Evolutionary conservation across 2,888 invertebrate genomes (phyloP).

Genomic region (Tanytarsus gracilentus): DNA sequence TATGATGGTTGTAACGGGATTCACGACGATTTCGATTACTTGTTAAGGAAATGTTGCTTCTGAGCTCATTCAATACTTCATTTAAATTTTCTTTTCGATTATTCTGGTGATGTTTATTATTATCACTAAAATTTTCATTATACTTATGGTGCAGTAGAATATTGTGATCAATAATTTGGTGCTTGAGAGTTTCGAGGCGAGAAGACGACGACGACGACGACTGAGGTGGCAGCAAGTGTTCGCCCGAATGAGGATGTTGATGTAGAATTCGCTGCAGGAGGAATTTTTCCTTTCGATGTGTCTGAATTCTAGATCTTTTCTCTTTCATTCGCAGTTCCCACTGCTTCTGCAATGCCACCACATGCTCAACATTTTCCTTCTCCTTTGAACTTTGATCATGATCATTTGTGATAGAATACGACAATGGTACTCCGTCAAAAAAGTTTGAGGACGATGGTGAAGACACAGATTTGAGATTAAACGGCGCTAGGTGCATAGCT

Average conservation of each 20-base stretch:
- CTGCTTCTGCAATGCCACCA: constrained; percentile 22
- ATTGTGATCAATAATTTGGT: background rate
- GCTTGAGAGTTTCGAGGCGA: background rate
- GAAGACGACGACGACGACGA: no score
- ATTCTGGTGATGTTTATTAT: no score
- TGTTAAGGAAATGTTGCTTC: constrained; percentile 18
- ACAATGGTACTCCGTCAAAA: constrained; percentile 29
- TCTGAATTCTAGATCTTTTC: constrained; percentile 27
- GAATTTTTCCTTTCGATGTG: constrained; percentile 27
- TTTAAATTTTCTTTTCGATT: constrained; percentile 16
- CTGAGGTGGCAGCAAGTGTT: no score
- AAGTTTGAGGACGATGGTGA: background rate
- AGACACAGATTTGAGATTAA: constrained; percentile 20
- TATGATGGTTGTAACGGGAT: constrained; percentile 9
- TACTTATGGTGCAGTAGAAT: background rate
- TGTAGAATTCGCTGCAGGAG: constrained; percentile 7
- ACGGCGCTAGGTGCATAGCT: constrained; percentile 34
- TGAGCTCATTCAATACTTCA: constrained; percentile 9
- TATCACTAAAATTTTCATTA: constrained; percentile 17
- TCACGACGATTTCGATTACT: constrained; percentile 23
- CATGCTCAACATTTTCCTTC: background rate
- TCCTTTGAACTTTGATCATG: constrained; percentile 19
- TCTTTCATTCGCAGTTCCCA: constrained; percentile 23
- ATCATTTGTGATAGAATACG: constrained; percentile 23
- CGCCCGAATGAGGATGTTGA: background rate